A percentile compares a stretch with the other conserved stretches of the same genome.
Evolutionary conservation across 1,140 invertebrate species (phyloP).

Genomic region (Contarinia nasturtii): DNA sequence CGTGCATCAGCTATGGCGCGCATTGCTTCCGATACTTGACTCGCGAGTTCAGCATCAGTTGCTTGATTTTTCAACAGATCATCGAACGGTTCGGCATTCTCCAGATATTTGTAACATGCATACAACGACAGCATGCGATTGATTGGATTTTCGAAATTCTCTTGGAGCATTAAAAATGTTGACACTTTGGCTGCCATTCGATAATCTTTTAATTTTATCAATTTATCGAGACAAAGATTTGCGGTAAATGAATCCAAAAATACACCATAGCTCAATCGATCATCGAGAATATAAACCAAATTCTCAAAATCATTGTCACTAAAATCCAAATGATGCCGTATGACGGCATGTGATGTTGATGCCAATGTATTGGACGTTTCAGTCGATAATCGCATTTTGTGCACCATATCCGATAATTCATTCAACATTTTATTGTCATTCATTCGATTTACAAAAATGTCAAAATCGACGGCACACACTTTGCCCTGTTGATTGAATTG

Average conservation of each 20-base stretch:
- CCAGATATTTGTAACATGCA: conserved; percentile 55
- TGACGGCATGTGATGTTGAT: conserved; percentile 64
- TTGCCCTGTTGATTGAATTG: conserved; percentile 9
- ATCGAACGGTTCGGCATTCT: conserved; percentile 25
- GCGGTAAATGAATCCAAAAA: conserved; percentile 64
- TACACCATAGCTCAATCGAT: conserved; percentile 73
- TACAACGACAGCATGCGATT: conserved; percentile 48
- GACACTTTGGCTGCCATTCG: conserved; percentile 56
- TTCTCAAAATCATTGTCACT: conserved; percentile 30
- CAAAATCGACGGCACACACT: conserved; percentile 48
- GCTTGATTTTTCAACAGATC: conserved; percentile 5
- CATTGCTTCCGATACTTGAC: conserved; percentile 13
- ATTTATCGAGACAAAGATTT: conserved; percentile 66
- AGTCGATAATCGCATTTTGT: conserved; percentile 46
- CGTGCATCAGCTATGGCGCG: conserved; percentile 23
- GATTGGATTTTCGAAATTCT: conserved; percentile 59
- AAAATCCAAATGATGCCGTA: conserved; percentile 42
- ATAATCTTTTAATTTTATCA: conserved; percentile 49
- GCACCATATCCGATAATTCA: conserved; percentile 45
- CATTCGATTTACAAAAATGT: conserved; percentile 48
- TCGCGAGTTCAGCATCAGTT: conserved; percentile 20
- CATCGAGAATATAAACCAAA: conserved; percentile 50
- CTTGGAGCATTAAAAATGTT: conserved; percentile 68
- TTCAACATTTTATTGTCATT: conserved; percentile 30
- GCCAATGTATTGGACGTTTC: conserved; percentile 46